Evolutionary conservation across 2,797 vertebrate genomes (phyloP), one percentile per base, ranked within the genome.

Genomic region (Eidolon dupreanum): DNA sequence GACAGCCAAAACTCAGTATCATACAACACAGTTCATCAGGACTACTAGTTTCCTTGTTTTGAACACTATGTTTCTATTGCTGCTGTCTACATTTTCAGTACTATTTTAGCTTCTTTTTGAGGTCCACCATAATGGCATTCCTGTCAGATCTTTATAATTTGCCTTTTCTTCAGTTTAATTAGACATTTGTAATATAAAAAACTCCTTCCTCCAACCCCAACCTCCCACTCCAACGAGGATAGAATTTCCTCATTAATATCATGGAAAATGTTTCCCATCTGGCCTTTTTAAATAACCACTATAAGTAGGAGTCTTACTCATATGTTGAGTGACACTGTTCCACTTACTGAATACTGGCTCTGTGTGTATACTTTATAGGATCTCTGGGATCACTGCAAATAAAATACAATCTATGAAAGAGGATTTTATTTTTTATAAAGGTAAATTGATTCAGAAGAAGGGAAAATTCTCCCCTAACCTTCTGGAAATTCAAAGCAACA

Each of bases 241-340:
- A 95, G 63, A 92, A 90, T 96, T 96, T 93, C 81, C 68, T 96
- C 38, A 96, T 88, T 96, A 94, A 94, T 93, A 93, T 92, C 55
- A 53, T 55, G 36, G 77, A 94, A 96, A 88, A 81, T 84, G n/a
- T 90, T 95, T 88, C 84, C 94, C 90, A 88, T 65, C 36, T 95
- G 94, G 84, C 22, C 59, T 97, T 88, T 94, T 95, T 46, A 73
- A 66, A 83, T 85, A 82, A 59, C 7, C 61, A 84, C 71, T 82
- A 28, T 74, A 78, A 96, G 75, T 78, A 96, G 36, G 33, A 94
- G 75, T 90, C 36, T 83, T 78, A 95, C 68, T 97, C 53, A 74
- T 73, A 96, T 75, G 41, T 61, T 96, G 65, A 88, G 51, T 79
- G 93, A 83, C 81, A 55, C 49, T 73, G 65, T 87, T 95, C 51